phyloP scores from a whole-genome alignment of 2,113 vertebrate genomes.

The Ancistrus triradiatus region DNA sequence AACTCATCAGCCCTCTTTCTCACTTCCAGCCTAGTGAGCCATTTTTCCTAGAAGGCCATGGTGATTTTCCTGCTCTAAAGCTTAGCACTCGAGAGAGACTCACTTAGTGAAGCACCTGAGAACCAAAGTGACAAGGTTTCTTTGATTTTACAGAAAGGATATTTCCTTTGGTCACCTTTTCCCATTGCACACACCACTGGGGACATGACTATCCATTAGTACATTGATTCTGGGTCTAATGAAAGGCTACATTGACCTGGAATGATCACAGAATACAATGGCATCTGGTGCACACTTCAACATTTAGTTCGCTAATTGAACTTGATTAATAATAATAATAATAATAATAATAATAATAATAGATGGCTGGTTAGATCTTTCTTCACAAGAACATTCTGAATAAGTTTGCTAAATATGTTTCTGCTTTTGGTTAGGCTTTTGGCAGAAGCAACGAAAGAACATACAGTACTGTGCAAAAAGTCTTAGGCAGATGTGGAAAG shows the following conservation, averaged over 20 bases:
- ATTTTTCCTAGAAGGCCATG: constrained; percentile 12
- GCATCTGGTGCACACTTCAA: too few relatives aligned
- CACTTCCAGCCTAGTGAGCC: constrained; percentile 25
- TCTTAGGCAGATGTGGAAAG: too few relatives aligned
- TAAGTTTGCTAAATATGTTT: too few relatives aligned
- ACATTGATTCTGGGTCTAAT: constrained; percentile 9
- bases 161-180: constrained; percentile 12
- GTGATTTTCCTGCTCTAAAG: constrained; percentile 6
- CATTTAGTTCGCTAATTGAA: too few relatives aligned
- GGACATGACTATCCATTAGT: background rate
- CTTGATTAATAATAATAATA: too few relatives aligned
- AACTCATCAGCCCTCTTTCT: constrained; percentile 47
- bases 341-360: too few relatives aligned
- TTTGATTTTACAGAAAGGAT: constrained; percentile 19
- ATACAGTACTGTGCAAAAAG: too few relatives aligned
- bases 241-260: constrained; percentile 22
- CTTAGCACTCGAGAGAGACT: constrained; percentile 9
- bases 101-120: constrained; percentile 8
- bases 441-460: too few relatives aligned
- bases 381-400: too few relatives aligned
- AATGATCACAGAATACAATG: constrained; percentile 16
- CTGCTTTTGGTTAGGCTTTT: too few relatives aligned
- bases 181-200: background rate
- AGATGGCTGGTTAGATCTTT: too few relatives aligned
- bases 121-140: constrained; percentile 6